Base-by-base conservation (phyloP, 2,797 vertebrate species). In the Coendou prehensilis region DNA sequence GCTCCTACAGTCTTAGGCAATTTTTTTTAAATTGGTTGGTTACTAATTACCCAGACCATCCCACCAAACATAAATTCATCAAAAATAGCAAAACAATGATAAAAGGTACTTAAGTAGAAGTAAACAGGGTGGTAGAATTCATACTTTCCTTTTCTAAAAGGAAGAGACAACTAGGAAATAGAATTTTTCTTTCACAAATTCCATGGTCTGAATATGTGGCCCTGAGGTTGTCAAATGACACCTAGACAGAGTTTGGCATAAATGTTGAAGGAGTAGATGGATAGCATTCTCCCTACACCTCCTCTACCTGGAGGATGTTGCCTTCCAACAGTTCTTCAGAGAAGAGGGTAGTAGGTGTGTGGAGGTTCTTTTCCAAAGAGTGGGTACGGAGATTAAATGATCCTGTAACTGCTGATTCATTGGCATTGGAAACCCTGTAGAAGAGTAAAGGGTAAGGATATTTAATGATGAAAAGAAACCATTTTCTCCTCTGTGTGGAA, bases 1-100 rank as follows among this genome's bases (percentile, higher is more conserved):
- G 13, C 14, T 75, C 20, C 20, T 92, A 30, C 8, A 45, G 28
- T 37, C 71, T 96, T 6, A 93, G 18, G 9, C 47, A 33, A 86
- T 64, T 13, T 86, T 69, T 54, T 64, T 54, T 59, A 30, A 94
- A 78, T 81, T 69, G 26, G 0, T 82, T 94, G 89, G 23, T 26
- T 87, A 85, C 71, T 96, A 95, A 71, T 75, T 90, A 80, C 30
- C 6, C 69, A 9, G 47, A 79, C 87, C 15, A 59, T 14, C 17
- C 33, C 33, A 18, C 28, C 52, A 89, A 95, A 91, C 69, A 15
- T 52, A n/a, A 95, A 90, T 78, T 93, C 47, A 78, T 87, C 47
- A 76, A 90, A 84, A 88, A 23, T 41, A 76, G 15, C 45, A 87
- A 76, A 89, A 79, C 10, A 80, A 30, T 69, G 86, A 64, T 80